phyloP scores from a whole-genome alignment of 2,113 vertebrate species.

The Hippocampus comes region DNA sequence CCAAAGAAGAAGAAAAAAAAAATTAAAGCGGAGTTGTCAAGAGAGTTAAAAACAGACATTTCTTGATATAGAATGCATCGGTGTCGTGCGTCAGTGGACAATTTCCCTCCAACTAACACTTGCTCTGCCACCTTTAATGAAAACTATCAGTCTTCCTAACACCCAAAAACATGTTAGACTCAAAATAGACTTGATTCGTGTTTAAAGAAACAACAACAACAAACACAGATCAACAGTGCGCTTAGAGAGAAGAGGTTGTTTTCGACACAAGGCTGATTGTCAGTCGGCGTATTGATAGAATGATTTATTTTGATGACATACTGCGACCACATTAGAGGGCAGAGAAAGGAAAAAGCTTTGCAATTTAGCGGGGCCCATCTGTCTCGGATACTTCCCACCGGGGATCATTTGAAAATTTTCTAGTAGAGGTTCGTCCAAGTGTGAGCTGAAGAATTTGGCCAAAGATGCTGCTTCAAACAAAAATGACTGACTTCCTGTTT shows the following conservation, averaged over 20 bases:
- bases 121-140: background rate
- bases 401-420: no score
- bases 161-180: background rate
- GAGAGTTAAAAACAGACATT: constrained; percentile 29
- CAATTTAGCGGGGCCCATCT: background rate
- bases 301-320: background rate
- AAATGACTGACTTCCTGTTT: background rate
- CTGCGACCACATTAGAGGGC: background rate
- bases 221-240: constrained; percentile 5
- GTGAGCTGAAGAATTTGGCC: no score
- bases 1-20: background rate
- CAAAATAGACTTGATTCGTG: background rate
- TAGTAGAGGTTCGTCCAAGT: no score
- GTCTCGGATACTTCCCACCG: no score
- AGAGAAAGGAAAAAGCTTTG: background rate
- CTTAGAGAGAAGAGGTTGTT: background rate
- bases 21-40: constrained; percentile 22
- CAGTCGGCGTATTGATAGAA: constrained; percentile 12
- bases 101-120: background rate
- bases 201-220: background rate
- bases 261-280: constrained; percentile 29
- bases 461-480: background rate
- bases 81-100: background rate
- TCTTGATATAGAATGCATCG: constrained; percentile 11
- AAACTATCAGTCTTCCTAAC: background rate